These are phyloP conservation scores for Diachasmimorpha longicaudata DNA, from an alignment of 1,140 invertebrate genomes.

Conservation along the genomic window DNA sequence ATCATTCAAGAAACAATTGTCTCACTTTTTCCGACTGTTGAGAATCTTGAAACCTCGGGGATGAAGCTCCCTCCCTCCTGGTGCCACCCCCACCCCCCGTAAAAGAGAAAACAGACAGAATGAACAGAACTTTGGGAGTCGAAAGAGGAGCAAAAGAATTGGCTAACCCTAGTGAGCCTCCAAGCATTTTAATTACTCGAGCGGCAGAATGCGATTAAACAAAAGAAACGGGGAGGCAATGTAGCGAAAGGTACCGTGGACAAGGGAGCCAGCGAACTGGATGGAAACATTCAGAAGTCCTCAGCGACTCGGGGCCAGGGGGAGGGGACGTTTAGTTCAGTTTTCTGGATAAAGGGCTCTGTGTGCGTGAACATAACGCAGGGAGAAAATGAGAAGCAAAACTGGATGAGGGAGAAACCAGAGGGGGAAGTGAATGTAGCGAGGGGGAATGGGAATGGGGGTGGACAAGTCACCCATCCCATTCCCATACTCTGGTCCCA, in stretches of 20 bases:
- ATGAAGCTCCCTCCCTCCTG: background rate
- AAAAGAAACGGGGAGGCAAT: constrained; percentile 35
- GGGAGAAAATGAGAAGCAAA: background rate
- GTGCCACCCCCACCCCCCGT: no score
- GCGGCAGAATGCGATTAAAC: constrained; percentile 38
- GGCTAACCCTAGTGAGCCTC: constrained; percentile 18
- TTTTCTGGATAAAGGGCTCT: constrained; percentile 17
- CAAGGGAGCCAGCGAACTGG: constrained; percentile 32
- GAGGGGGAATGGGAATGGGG: background rate
- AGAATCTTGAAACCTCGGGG: background rate
- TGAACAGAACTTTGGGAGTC: background rate
- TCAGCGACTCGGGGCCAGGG: background rate
- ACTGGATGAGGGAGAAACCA: background rate
- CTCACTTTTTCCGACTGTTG: background rate
- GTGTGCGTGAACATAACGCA: constrained; percentile 9
- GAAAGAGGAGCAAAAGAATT: constrained; percentile 1
- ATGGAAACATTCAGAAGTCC: constrained; percentile 34
- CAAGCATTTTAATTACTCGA: constrained; percentile 37
- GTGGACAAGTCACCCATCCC: background rate
- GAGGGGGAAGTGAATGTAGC: background rate
- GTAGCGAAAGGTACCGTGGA: constrained; percentile 31
- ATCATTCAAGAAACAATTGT: no score
- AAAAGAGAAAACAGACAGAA: background rate
- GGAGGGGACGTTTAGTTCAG: constrained; percentile 23
- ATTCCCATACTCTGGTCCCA: no score